Evolutionary conservation across 2,888 invertebrate species (phyloP).

Genomic region (Drosophila atripex): DNA sequence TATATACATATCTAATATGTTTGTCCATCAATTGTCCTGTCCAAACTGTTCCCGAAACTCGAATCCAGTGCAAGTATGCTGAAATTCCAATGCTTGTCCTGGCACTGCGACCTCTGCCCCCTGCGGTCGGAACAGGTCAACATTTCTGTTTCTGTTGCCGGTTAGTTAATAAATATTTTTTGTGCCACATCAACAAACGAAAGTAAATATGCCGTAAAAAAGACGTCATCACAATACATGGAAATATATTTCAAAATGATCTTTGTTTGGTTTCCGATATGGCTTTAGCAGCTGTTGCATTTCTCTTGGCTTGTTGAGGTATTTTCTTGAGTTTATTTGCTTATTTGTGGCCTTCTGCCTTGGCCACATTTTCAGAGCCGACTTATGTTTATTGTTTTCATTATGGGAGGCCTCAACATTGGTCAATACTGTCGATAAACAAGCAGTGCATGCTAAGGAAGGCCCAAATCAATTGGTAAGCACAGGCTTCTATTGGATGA

Average conservation of each 20-base stretch:
- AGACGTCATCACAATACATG: constrained; percentile 29
- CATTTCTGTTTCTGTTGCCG: constrained; percentile 9
- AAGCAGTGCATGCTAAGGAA: not conserved
- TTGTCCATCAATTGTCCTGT: constrained; percentile 52
- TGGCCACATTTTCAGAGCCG: constrained; percentile 19
- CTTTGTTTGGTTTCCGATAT: constrained; percentile 31
- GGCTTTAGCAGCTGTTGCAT: constrained; percentile 45
- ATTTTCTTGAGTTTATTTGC: constrained; percentile 30
- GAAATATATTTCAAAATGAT: constrained; percentile 14
- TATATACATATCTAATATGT: constrained; percentile 38
- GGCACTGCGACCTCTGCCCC: constrained; percentile 1
- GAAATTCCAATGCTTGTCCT: constrained; percentile 38
- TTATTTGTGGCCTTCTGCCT: constrained; percentile 16
- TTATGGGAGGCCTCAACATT: constrained; percentile 6
- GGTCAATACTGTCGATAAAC: constrained; percentile 21
- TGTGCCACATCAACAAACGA: constrained; percentile 30
- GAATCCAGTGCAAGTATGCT: constrained; percentile 42
- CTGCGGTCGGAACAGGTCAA: constrained; percentile 26
- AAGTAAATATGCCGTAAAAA: constrained; percentile 34
- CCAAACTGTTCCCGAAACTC: constrained; percentile 19
- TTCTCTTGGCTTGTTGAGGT: constrained; percentile 27
- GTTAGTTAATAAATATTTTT: constrained; percentile 48
- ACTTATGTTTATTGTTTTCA: constrained; percentile 28
- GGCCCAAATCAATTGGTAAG: constrained; percentile 12
- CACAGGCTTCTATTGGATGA: not conserved